phyloP scores from a whole-genome alignment of 1,140 invertebrate genomes.

The Heliothis subflexa region DNA sequence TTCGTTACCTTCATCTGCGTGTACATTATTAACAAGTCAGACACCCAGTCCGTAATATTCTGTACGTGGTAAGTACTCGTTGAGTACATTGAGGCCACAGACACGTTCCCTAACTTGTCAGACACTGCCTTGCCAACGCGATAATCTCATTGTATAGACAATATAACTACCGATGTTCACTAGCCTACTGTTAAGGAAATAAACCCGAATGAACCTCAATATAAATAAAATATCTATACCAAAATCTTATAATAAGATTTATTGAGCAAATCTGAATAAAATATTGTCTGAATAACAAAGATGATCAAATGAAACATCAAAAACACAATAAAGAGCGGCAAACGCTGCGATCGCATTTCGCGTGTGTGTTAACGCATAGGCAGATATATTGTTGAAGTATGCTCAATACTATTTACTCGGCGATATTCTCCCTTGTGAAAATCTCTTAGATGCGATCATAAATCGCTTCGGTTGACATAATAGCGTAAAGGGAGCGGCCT shows the following conservation, averaged over 20 bases:
- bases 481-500: conserved; percentile 78
- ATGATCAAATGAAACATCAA: conserved; percentile 42
- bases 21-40: conserved; percentile 18
- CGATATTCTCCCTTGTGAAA: conserved; percentile 75
- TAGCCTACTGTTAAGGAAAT: background rate
- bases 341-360: conserved; percentile 43
- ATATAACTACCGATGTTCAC: background rate
- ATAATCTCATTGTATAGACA: conserved; percentile 38
- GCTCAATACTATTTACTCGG: conserved; percentile 73
- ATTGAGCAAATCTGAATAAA: conserved; percentile 35
- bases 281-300: conserved; percentile 41
- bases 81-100: background rate
- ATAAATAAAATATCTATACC: background rate
- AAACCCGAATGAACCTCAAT: background rate
- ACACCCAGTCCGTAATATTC: conserved; percentile 5
- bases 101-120: conserved; percentile 32
- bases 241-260: conserved; percentile 19
- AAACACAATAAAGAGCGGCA: conserved; percentile 40
- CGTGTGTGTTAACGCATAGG: conserved; percentile 37
- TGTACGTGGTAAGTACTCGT: conserved; percentile 18
- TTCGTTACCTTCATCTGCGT: background rate
- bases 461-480: conserved; percentile 83
- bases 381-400: conserved; percentile 52
- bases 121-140: conserved; percentile 17
- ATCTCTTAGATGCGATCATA: conserved; percentile 82